Base-by-base conservation (phyloP, 2,113 vertebrate species). In the Recurvirostra avosetta region DNA sequence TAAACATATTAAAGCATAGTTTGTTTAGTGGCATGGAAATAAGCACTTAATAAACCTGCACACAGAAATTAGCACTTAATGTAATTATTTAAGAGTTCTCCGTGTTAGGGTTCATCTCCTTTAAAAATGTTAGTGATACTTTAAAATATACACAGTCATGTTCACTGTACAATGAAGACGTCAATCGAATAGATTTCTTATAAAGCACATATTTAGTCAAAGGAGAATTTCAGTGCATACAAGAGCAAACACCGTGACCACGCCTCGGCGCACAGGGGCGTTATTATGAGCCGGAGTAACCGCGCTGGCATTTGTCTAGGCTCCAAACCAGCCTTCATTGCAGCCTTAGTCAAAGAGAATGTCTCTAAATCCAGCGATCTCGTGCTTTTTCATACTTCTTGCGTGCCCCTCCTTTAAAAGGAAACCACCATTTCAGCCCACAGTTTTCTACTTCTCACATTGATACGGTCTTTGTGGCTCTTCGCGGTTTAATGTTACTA, bases 41-140 rank as follows among this genome's bases (percentile, higher is more conserved):
- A 93, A 90, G 63, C 30, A 74, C 74, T 95, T 90, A 79, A 95
- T 92, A 96, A 94, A 88, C 59, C 59, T n/a, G 59, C 77, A 52
- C 73, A 56, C 36, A 58, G 73, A 94, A 90, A 89, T 88, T 72
- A 91, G 79, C 62, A 89, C 49, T 81, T 92, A 92, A 92, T 85
- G 34, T 61, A 88, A 86, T 83, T 84, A 84, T 86, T 81, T 85
- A 77, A 75, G 74, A 30, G 13, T 71, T 88, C 49, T 80, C 80
- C 41, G 19, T 67, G 68, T 61, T 81, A 53, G 13, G 27, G 73
- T 76, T 89, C 73, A 87, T 56, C 15, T 89, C 50, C n/a, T 87
- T 94, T n/a, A 45, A 89, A 86, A 75, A 43, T 30, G 17, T 23
- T 75, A 77, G 36, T 13, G 89, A 53, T 73, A 34, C 45, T 88